These are phyloP conservation scores for Hirudinaria manillensis DNA, from an alignment of 2,888 invertebrate species.

Conservation along the genomic window DNA sequence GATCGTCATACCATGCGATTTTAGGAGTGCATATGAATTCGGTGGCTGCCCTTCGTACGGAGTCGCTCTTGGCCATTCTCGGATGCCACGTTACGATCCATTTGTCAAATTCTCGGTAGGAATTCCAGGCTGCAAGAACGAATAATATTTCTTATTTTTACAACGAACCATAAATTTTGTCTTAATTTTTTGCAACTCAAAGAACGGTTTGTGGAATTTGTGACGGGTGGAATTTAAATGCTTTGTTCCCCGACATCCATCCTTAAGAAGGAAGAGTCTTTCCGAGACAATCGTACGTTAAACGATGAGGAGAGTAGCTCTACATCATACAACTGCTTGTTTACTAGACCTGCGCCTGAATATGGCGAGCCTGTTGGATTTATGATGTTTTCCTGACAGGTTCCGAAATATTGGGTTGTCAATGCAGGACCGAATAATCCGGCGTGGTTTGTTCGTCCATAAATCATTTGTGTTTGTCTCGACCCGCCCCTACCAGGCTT, in stretches of 20 bases:
- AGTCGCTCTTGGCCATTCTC: not conserved
- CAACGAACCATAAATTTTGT: no score
- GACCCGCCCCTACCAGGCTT: constrained; percentile 4
- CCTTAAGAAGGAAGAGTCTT: no score
- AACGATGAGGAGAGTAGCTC: no score
- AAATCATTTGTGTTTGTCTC: not conserved
- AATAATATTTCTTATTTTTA: not conserved
- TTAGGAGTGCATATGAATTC: no score
- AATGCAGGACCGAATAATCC: constrained; percentile 10
- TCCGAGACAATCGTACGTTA: no score
- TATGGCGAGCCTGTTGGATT: constrained; percentile 14
- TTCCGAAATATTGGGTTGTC: constrained; percentile 14
- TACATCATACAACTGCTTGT: not conserved
- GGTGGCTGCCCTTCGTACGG: no score
- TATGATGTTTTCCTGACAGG: constrained; percentile 15
- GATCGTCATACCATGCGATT: no score
- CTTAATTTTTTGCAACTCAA: no score
- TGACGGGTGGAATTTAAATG: no score
- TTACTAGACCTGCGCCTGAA: constrained; percentile 3
- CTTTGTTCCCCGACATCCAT: no score
- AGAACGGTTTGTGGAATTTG: no score
- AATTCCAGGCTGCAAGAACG: not conserved
- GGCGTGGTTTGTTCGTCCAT: constrained; percentile 7
- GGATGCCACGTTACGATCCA: not conserved
- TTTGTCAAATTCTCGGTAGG: not conserved